Evolutionary conservation across 2,888 invertebrate species (phyloP).

Genomic region (Aleiodes leptofemur): DNA sequence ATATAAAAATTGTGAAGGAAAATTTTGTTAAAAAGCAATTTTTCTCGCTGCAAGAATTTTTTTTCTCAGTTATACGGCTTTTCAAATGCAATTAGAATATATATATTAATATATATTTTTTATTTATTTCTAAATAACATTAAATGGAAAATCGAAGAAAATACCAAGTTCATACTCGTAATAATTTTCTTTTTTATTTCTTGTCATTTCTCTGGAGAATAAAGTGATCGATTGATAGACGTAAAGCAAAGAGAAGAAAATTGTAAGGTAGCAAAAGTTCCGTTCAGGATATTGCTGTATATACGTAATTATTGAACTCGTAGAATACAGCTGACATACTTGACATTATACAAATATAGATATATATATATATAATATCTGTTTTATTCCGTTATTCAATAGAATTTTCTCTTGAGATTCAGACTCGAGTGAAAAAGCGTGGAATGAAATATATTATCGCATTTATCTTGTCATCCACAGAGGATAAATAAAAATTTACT

Average conservation of each 20-base stretch:
- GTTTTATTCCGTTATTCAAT: constrained; percentile 4
- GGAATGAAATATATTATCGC: not conserved
- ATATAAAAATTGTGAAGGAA: no score
- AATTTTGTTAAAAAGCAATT: no score
- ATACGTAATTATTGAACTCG: constrained; percentile 18
- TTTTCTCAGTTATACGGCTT: no score
- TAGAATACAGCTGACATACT: constrained; percentile 16
- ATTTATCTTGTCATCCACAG: no score
- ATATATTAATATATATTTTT: no score
- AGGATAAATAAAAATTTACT: no score
- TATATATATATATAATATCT: constrained; percentile 1
- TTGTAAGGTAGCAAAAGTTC: constrained; percentile 11
- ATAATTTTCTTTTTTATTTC: no score
- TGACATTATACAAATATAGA: constrained; percentile 1
- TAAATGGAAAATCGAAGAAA: no score
- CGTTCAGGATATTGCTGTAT: constrained; percentile 23
- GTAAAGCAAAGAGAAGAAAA: not conserved
- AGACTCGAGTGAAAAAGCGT: not conserved
- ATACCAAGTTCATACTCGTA: no score
- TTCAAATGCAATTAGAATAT: no score
- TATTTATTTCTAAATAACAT: no score
- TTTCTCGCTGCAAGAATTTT: no score
- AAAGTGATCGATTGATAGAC: constrained; percentile 7
- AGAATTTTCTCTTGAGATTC: not conserved
- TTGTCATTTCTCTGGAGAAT: constrained; percentile 1